A percentile compares a stretch with the other conserved stretches of the same genome.
Evolutionary conservation across 1,140 invertebrate genomes (phyloP).

Genomic region (Antheraea mylitta): DNA sequence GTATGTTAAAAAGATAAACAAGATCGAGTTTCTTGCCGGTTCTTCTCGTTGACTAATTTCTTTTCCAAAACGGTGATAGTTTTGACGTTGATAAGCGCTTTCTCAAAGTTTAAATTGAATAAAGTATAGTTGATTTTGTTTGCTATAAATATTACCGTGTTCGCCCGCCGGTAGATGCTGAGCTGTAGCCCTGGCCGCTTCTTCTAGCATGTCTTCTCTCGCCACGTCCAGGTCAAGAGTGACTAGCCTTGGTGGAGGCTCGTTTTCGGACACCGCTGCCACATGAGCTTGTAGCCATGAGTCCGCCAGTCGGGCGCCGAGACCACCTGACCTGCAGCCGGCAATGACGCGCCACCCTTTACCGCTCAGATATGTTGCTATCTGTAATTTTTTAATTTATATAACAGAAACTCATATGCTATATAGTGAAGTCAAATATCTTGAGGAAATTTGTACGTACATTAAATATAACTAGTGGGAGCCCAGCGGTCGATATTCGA

Average conservation of each 20-base stretch:
- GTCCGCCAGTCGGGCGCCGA: constrained; percentile 78
- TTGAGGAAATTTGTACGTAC: no score
- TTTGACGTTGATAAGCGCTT: no score
- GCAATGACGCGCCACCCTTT: constrained; percentile 88
- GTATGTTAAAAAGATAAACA: no score
- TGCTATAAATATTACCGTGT: constrained; percentile 79
- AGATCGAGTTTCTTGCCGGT: no score
- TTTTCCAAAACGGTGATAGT: no score
- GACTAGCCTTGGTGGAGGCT: constrained; percentile 79
- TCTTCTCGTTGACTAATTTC: no score
- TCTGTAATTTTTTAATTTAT: constrained; percentile 46
- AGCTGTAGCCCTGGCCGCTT: constrained; percentile 87
- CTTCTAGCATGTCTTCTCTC: constrained; percentile 87
- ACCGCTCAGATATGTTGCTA: constrained; percentile 83
- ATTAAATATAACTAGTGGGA: no score
- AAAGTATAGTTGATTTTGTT: no score
- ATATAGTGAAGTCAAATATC: no score
- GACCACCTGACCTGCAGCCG: constrained; percentile 81
- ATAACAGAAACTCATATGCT: neutral
- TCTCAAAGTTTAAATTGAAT: no score
- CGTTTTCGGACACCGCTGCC: constrained; percentile 74
- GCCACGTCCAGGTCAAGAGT: constrained; percentile 88
- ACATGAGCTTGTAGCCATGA: constrained; percentile 82
- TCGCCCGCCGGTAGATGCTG: constrained; percentile 90
- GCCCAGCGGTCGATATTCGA: no score